phyloP scores from a whole-genome alignment of 53 echinoderm and acorn worm genomes.

The Zoroaster sp. region DNA sequence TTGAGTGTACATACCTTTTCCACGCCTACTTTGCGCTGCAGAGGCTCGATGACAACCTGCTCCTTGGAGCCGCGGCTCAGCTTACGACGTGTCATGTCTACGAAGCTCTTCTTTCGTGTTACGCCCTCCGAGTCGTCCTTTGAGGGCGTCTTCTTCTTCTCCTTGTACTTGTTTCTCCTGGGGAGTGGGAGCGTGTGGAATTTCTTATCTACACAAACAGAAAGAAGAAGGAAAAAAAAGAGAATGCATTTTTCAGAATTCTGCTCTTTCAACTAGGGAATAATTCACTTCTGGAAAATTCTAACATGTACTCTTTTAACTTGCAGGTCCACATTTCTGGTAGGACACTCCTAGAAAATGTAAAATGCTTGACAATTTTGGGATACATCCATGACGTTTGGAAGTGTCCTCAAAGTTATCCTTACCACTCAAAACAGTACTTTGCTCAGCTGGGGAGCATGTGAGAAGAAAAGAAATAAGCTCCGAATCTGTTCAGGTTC shows the following conservation, averaged over 20 bases:
- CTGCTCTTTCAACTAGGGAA: neutral
- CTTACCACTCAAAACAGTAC: too few relatives aligned
- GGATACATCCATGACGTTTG: too few relatives aligned
- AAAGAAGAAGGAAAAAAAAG: neutral
- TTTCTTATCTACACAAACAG: slow-evolving; percentile 74
- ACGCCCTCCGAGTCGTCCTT: slow-evolving; percentile 62
- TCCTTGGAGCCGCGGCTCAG: slow-evolving; percentile 70
- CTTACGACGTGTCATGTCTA: slow-evolving; percentile 79
- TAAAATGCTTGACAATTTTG: too few relatives aligned
- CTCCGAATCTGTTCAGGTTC: too few relatives aligned
- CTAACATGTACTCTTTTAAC: too few relatives aligned
- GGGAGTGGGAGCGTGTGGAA: slow-evolving; percentile 84
- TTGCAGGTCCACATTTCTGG: too few relatives aligned
- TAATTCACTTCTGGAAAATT: neutral
- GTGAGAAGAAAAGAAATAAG: too few relatives aligned
- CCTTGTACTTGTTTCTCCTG: slow-evolving; percentile 74
- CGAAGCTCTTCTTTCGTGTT: slow-evolving; percentile 66
- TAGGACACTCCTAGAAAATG: too few relatives aligned
- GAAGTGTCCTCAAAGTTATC: too few relatives aligned
- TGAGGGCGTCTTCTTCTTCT: slow-evolving; percentile 64
- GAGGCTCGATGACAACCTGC: slow-evolving; percentile 18
- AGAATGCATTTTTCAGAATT: neutral
- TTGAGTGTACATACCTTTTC: slow-evolving; percentile 63
- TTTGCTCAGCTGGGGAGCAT: too few relatives aligned
- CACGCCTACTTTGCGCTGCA: slow-evolving; percentile 63